Base-by-base conservation (phyloP, 1,140 invertebrate genomes). In the Triops cancriformis region DNA sequence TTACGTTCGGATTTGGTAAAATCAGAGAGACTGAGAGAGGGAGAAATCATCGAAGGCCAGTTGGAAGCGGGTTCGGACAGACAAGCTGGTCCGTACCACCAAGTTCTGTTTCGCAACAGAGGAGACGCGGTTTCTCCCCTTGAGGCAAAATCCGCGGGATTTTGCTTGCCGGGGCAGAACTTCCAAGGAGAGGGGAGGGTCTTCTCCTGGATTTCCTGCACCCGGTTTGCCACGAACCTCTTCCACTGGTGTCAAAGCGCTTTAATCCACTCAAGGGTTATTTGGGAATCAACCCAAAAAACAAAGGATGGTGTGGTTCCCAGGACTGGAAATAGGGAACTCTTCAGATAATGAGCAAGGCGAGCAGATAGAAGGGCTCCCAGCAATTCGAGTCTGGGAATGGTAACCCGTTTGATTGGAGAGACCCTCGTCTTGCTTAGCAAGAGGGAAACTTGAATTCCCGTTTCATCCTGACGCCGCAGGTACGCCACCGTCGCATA, bases 201-300 rank as follows among this genome's bases (percentile, higher is more conserved):
- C n/a, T n/a, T n/a, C n/a, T n/a, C n/a, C n/a, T n/a, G n/a, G n/a
- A n/a, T n/a, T n/a, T n/a, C n/a, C n/a, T 79, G 31, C 0, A 86
- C 81, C 26, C 84, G 79, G 79, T 85, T 86, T 2, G 83, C 83
- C 0, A 87, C 84, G 79, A 84, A 87, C 1, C 82, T 83, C 78
- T 85, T 83, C 73, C 81, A 83, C 79, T 81, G 81, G 26, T 81
- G 74, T 9, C 81, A 81, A 5, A 75, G 73, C 41, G 79, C 80
- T 26, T 78, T 28, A 2, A 86, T 80, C 85, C 85, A 86, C 2
- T 74, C 77, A 10, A 86, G 41, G 0, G 82, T 82, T 9, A 83
- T n/a, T n/a, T n/a, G n/a, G n/a, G n/a, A n/a, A n/a, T n/a, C n/a
- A n/a, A n/a, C n/a, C n/a, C n/a, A n/a, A n/a, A n/a, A n/a, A n/a